phyloP scores from a whole-genome alignment of 1,140 invertebrate genomes.

The Drosophila lacertosa region DNA sequence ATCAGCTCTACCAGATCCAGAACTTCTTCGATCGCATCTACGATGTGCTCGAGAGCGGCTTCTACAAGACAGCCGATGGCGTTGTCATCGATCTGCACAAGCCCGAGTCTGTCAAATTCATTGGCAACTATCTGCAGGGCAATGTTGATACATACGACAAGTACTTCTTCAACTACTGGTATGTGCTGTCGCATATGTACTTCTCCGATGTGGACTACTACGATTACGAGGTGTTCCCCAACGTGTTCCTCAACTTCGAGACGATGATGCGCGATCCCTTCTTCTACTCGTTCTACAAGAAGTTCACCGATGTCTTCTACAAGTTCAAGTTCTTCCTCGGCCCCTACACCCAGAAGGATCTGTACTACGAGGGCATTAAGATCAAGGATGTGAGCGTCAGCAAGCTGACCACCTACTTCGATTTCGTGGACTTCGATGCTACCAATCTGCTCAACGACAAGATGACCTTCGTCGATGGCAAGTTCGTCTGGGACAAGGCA shows the following conservation, averaged over 20 bases:
- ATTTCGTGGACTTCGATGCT: slow-evolving; percentile 88
- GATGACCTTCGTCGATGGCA: slow-evolving; percentile 74
- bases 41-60: slow-evolving; percentile 87
- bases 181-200: slow-evolving; percentile 84
- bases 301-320: slow-evolving; percentile 85
- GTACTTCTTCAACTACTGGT: slow-evolving; percentile 86
- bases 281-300: slow-evolving; percentile 87
- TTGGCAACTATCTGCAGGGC: slow-evolving; percentile 89
- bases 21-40: slow-evolving; percentile 87
- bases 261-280: slow-evolving; percentile 88
- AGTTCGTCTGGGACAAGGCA: slow-evolving; percentile 75
- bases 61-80: slow-evolving; percentile 84
- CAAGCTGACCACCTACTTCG: slow-evolving; percentile 89
- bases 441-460: slow-evolving; percentile 87
- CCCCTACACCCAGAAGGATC: slow-evolving; percentile 87
- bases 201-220: slow-evolving; percentile 76
- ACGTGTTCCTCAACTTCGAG: slow-evolving; percentile 85
- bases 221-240: slow-evolving; percentile 71
- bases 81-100: slow-evolving; percentile 85
- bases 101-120: slow-evolving; percentile 85
- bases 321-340: slow-evolving; percentile 85
- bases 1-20: slow-evolving; percentile 60
- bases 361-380: slow-evolving; percentile 86
- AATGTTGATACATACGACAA: slow-evolving; percentile 88
- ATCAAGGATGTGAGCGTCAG: slow-evolving; percentile 87